Percentiles rank a stretch among this genome's conserved stretches.
Evolutionary conservation across 2,888 invertebrate genomes (phyloP).

Genomic region (Phaedon cochleariae): DNA sequence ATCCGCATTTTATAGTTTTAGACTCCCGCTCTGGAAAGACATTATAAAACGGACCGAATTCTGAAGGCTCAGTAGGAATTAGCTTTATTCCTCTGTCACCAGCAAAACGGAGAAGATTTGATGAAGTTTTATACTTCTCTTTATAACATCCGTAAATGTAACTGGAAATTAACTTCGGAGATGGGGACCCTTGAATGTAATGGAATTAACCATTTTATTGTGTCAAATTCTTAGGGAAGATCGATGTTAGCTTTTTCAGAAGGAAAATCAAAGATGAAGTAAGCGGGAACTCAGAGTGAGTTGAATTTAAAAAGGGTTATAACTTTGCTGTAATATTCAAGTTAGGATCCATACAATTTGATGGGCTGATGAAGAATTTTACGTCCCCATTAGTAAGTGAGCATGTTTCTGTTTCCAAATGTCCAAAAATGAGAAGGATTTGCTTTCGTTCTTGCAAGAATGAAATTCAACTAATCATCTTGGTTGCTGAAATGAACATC

Average conservation of each 20-base stretch:
- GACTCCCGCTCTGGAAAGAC: constrained; percentile 14
- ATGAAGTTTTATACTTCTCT: constrained; percentile 31
- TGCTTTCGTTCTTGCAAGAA: no score
- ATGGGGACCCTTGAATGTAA: not conserved
- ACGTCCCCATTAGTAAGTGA: no score
- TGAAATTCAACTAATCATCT: no score
- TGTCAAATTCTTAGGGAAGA: not conserved
- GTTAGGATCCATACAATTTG: no score
- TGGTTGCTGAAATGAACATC: no score
- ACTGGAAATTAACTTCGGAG: constrained; percentile 1
- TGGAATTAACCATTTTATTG: not conserved
- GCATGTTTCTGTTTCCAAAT: no score
- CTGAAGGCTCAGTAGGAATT: constrained; percentile 32
- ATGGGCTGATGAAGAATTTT: no score
- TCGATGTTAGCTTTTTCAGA: not conserved
- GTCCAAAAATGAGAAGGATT: no score
- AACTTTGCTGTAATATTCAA: no score
- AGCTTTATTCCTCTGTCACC: constrained; percentile 36
- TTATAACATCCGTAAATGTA: not conserved
- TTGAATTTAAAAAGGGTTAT: no score
- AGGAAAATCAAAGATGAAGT: not conserved
- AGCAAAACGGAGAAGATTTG: constrained; percentile 29
- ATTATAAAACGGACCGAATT: constrained; percentile 26
- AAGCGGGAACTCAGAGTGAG: not conserved
- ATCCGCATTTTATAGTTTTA: constrained; percentile 43